Evolutionary conservation across 2,888 invertebrate species (phyloP), one percentile per base, ranked within the genome.

Genomic region (Crocallis elinguaria): DNA sequence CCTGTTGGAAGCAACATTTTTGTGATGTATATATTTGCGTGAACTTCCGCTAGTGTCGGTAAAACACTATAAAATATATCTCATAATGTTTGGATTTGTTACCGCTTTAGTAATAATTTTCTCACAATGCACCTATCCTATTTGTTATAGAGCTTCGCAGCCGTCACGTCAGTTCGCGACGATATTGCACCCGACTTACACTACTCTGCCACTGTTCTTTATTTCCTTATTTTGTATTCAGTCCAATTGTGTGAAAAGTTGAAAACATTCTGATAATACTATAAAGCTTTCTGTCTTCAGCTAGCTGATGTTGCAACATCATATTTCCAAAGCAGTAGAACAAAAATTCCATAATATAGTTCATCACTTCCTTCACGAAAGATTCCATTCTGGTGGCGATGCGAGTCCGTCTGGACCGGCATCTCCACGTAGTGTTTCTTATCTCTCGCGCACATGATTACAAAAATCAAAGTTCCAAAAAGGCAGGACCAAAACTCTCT

Each of bases 181-280:
- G 45, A 64, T 68, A 68, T 68, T 68, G 70, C 67, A 35, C 57
- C 48, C 51, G 42, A 51, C 63, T 63, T 62, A 63, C 65, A 65
- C 37, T 59, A 45, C 58, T 43, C 38, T 52, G 46, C 57, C 49
- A 53, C 42, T 57, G 56, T 60, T 62, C 57, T 56, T 56, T 60
- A 62, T 66, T 66, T 62, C 51, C 60, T 57, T 65, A 62, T 62
- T 65, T 56, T 58, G 58, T 60, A 60, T 62, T 63, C 55, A 55
- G 50, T 45, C 46, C 53, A 49, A 54, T 62, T 32, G 50, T 50
- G 44, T 60, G 51, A 57, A 48, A 49, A 50, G 11, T 17, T 13
- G 44, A 36, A 39, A 49, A 54, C 38, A 38, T 48, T 38, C 37
- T 16, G 16, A 36, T 42, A 25, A 46, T 36, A n/a, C n/a, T n/a